phyloP scores from a whole-genome alignment of 2,888 invertebrate genomes.

The Amphimallon solstitiale region DNA sequence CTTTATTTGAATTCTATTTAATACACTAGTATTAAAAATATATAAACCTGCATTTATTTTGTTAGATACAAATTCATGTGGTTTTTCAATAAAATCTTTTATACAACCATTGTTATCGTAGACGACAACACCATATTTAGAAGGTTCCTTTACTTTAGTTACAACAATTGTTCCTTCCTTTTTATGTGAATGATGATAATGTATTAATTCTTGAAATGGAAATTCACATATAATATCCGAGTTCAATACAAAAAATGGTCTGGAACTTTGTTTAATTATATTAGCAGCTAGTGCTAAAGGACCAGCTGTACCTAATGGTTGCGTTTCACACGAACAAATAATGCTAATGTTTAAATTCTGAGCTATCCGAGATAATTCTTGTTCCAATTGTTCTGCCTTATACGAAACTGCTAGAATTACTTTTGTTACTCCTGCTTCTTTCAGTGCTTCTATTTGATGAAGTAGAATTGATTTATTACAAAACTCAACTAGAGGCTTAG shows the following conservation, averaged over 20 bases:
- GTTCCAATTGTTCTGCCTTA: conserved; percentile 96
- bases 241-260: conserved; percentile 98
- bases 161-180: conserved; percentile 98
- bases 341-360: conserved; percentile 89
- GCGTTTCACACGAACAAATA: conserved; percentile 93
- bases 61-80: conserved; percentile 98
- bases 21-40: conserved; percentile 91
- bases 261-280: conserved; percentile 75
- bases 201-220: conserved; percentile 93
- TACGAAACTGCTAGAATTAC: conserved; percentile 98
- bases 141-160: conserved; percentile 98
- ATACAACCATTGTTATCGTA: conserved; percentile 89
- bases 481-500: conserved; percentile 98
- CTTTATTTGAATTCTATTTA: conserved; percentile 88
- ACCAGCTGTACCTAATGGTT: conserved; percentile 97
- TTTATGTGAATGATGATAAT: conserved; percentile 92
- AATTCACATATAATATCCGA: conserved; percentile 99
- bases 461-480: conserved; percentile 98
- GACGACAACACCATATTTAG: conserved; percentile 98
- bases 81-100: conserved; percentile 96
- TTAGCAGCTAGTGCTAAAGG: conserved; percentile 91
- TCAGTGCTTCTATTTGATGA: conserved; percentile 94
- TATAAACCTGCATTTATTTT: conserved; percentile 99
- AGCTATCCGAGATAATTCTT: conserved; percentile 87
- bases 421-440: conserved; percentile 85